Base-by-base conservation (phyloP, 2,888 invertebrate genomes). In the Ornithoptera priamus region DNA sequence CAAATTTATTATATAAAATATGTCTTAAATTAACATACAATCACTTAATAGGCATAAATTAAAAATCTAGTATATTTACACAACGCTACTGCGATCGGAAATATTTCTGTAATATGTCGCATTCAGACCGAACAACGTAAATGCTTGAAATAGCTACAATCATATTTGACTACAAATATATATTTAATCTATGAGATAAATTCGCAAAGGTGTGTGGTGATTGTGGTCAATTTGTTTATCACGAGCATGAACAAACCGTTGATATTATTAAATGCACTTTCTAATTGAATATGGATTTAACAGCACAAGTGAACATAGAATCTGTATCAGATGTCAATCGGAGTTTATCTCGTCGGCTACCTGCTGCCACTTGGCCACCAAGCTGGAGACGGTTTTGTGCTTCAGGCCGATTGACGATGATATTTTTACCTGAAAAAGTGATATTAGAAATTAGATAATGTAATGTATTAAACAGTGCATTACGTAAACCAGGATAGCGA, bases 311-410 rank as follows among this genome's bases (percentile, higher is more conserved):
- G 39, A 6, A 10, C 7, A 39, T 8, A 10, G 39, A 39, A 39
- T 7, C 39, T 39, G 39, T 39, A 10, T 53, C n/a, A 42, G n/a
- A 17, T 10, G 46, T 69, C 74, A 92, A 68, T 92, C 92, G 0
- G 90, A 90, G 73, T 87, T 75, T 22, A 90, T 90, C 70, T 92
- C 90, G 3, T 90, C 92, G 0, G 95, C 94, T 1, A 95, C 94
- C 76, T 95, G 94, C 76, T 95, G 94, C 95, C 95, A 95, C 76
- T 95, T 95, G 18, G 94, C 94, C 0, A 95, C 95, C 74, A 95
- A 83, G 17, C 83, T 93, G 2, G 95, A 94, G 1, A 95, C 94
- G 0, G 94, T 93, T 78, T 94, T 95, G 81, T 95, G 94, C 80
- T 95, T 95, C 81, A 94, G 78, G 0, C 92, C 90, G 70, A 92